A percentile compares a stretch with the other conserved stretches of the same genome.
These are phyloP conservation scores for Xestia ashworthii DNA, from an alignment of 2,888 invertebrate species.

Conservation along the genomic window DNA sequence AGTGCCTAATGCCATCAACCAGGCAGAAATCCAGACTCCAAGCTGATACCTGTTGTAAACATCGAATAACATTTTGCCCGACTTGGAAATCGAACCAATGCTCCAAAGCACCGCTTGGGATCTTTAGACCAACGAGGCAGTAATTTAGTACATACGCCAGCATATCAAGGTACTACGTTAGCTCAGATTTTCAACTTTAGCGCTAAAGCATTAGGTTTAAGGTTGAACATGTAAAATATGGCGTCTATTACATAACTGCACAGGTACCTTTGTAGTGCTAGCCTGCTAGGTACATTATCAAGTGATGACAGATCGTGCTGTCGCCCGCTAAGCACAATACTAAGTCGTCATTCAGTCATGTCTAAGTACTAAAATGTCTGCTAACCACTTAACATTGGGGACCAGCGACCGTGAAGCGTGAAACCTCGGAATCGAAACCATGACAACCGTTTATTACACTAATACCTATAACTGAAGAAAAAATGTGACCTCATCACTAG, in stretches of 20 bases:
- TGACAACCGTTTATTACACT: constrained; percentile 69
- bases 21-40: background rate
- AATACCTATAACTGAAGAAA: constrained; percentile 62
- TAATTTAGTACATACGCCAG: background rate
- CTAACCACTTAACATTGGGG: constrained; percentile 65
- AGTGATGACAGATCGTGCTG: constrained; percentile 25
- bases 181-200: no score
- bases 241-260: background rate
- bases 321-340: constrained; percentile 23
- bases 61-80: background rate
- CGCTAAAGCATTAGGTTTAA: no score
- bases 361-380: constrained; percentile 36
- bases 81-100: background rate
- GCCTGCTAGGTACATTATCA: background rate
- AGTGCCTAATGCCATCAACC: background rate
- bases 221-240: no score
- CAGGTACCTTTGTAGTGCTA: background rate
- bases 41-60: background rate
- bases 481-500: constrained; percentile 64
- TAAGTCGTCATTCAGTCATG: constrained; percentile 47
- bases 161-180: no score
- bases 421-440: constrained; percentile 66
- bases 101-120: background rate
- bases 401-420: constrained; percentile 71
- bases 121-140: background rate